phyloP scores from a whole-genome alignment of 2,113 vertebrate genomes.

The Excalfactoria chinensis region DNA sequence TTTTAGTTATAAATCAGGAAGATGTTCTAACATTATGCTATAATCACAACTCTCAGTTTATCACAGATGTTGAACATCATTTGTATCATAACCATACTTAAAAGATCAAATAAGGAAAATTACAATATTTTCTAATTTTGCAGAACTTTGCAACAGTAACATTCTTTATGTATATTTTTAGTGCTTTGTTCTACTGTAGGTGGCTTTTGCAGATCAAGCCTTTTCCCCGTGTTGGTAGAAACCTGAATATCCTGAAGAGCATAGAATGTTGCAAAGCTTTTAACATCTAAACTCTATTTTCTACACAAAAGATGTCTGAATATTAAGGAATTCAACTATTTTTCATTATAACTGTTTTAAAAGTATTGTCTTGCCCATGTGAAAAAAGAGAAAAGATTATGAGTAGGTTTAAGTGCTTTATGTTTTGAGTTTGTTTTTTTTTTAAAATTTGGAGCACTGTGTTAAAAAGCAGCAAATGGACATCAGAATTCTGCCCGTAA shows the following conservation, averaged over 20 bases:
- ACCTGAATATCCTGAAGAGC: neutral
- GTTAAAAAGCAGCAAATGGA: neutral
- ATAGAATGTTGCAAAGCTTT: neutral
- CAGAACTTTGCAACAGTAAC: neutral
- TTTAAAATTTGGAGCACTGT: neutral
- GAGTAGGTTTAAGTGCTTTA: too few species aligned
- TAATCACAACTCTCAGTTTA: neutral
- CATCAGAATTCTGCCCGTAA: neutral
- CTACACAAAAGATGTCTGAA: neutral
- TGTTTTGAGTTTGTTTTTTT: neutral
- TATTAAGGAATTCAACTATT: neutral
- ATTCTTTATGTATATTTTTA: neutral
- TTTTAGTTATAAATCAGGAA: conserved; percentile 4
- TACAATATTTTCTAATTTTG: neutral
- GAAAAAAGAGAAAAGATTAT: too few species aligned
- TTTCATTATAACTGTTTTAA: neutral
- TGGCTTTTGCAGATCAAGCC: neutral
- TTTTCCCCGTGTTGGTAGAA: neutral
- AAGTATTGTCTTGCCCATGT: neutral
- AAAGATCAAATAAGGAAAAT: neutral
- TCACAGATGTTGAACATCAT: neutral
- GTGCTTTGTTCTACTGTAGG: neutral
- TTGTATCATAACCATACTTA: neutral
- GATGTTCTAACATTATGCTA: neutral
- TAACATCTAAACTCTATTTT: neutral